Percentiles rank a stretch among this genome's conserved stretches.
These are phyloP conservation scores for Hippocampus barbouri DNA, from an alignment of 2,113 vertebrate genomes.

Conservation along the genomic window DNA sequence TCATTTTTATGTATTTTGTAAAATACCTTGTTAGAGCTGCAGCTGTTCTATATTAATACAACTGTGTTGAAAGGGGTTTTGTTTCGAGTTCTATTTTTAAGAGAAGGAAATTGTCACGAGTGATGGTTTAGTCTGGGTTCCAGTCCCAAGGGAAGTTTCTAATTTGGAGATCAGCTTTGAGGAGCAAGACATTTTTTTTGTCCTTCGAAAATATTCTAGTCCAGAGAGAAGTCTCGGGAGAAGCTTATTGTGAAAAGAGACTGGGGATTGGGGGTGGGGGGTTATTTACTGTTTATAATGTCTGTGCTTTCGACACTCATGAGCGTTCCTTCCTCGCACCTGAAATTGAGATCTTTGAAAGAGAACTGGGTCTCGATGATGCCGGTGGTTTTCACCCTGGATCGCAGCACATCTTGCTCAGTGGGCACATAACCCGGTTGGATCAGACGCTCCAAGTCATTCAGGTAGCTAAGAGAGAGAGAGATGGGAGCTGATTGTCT, in stretches of 20 bases:
- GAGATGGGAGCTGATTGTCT: background rate
- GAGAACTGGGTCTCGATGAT: constrained; percentile 94
- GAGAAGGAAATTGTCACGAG: too few relatives aligned
- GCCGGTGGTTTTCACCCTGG: constrained; percentile 94
- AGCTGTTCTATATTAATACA: too few relatives aligned
- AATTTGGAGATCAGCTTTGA: background rate
- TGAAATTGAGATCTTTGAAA: constrained; percentile 95
- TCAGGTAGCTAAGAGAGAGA: constrained; percentile 80
- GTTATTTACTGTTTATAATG: background rate
- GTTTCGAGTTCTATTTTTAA: too few relatives aligned
- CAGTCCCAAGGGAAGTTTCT: background rate
- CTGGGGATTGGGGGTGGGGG: too few relatives aligned
- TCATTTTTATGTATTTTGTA: too few relatives aligned
- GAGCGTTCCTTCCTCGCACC: constrained; percentile 63
- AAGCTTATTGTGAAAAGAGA: background rate
- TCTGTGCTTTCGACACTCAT: background rate
- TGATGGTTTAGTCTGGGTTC: too few relatives aligned
- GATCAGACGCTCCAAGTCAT: constrained; percentile 86
- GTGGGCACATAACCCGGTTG: constrained; percentile 90
- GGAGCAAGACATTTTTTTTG: background rate
- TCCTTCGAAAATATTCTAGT: background rate
- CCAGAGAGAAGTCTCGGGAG: background rate
- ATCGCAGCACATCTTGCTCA: constrained; percentile 94
- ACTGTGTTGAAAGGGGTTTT: too few relatives aligned
- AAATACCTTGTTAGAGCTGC: too few relatives aligned